Evolutionary conservation across 2,797 vertebrate genomes (phyloP).

Genomic region (Chromis chromis): DNA sequence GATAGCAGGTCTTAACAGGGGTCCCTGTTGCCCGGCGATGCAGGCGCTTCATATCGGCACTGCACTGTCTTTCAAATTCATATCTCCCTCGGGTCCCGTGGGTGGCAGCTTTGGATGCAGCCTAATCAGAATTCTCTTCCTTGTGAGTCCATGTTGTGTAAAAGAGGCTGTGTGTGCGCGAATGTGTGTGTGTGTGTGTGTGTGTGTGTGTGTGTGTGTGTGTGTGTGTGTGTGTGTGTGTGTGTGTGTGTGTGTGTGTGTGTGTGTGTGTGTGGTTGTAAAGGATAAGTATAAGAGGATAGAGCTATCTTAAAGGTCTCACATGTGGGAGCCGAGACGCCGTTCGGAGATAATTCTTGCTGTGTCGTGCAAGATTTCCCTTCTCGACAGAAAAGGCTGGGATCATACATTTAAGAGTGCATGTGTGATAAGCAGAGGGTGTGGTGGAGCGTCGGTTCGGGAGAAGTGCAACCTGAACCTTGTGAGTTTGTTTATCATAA

Average conservation of each 20-base stretch:
- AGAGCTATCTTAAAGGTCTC: slow-evolving; percentile 76
- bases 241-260: not conserved
- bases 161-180: slow-evolving; percentile 6
- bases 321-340: slow-evolving; percentile 68
- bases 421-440: slow-evolving; percentile 46
- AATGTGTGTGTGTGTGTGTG: not conserved
- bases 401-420: slow-evolving; percentile 46
- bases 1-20: slow-evolving; percentile 61
- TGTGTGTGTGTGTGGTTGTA: slow-evolving; percentile 4
- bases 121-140: slow-evolving; percentile 74
- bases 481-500: slow-evolving; percentile 25
- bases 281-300: slow-evolving; percentile 77
- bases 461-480: slow-evolving; percentile 43
- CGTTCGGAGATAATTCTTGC: slow-evolving; percentile 69
- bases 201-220: not conserved
- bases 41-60: slow-evolving; percentile 59
- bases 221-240: not conserved
- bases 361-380: slow-evolving; percentile 58
- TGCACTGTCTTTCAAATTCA: slow-evolving; percentile 74
- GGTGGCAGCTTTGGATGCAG: slow-evolving; percentile 76
- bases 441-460: slow-evolving; percentile 18
- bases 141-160: slow-evolving; percentile 48
- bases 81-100: slow-evolving; percentile 71
- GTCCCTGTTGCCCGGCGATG: slow-evolving; percentile 67
- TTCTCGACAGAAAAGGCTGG: slow-evolving; percentile 53